phyloP scores from a whole-genome alignment of 2,888 invertebrate genomes.

The Agrenia bidenticulata region DNA sequence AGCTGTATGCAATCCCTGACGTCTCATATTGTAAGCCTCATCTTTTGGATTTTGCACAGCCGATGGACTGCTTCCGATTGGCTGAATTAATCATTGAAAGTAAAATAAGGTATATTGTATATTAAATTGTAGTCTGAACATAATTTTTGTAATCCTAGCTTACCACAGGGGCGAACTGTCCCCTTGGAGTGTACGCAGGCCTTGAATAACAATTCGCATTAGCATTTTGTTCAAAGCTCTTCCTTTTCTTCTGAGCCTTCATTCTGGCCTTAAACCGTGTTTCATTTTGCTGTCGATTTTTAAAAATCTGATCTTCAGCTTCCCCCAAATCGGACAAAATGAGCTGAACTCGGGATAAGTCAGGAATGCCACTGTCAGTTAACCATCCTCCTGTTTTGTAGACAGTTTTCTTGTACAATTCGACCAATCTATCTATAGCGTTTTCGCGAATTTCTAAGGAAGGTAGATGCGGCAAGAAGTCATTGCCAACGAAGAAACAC shows the following conservation, averaged over 20 bases:
- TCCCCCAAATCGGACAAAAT: constrained; percentile 92
- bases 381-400: constrained; percentile 93
- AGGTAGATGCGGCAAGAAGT: constrained; percentile 96
- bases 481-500: constrained; percentile 99
- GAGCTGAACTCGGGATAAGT: constrained; percentile 87
- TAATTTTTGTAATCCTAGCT: constrained; percentile 36
- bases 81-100: constrained; percentile 16
- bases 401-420: constrained; percentile 89
- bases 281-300: constrained; percentile 83
- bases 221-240: constrained; percentile 57
- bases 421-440: constrained; percentile 90
- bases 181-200: constrained; percentile 70
- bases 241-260: constrained; percentile 66
- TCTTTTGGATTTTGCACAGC: constrained; percentile 70
- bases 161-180: constrained; percentile 78
- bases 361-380: constrained; percentile 81
- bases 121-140: background rate
- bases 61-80: constrained; percentile 61
- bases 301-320: constrained; percentile 96
- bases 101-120: background rate
- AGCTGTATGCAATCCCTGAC: constrained; percentile 55
- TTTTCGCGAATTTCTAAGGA: constrained; percentile 96
- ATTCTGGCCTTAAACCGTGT: constrained; percentile 75
- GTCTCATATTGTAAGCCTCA: constrained; percentile 72
- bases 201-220: constrained; percentile 59